A percentile compares a stretch with the other conserved stretches of the same genome.
phyloP scores from a whole-genome alignment of 2,797 vertebrate species.

The Nyctibius grandis region DNA sequence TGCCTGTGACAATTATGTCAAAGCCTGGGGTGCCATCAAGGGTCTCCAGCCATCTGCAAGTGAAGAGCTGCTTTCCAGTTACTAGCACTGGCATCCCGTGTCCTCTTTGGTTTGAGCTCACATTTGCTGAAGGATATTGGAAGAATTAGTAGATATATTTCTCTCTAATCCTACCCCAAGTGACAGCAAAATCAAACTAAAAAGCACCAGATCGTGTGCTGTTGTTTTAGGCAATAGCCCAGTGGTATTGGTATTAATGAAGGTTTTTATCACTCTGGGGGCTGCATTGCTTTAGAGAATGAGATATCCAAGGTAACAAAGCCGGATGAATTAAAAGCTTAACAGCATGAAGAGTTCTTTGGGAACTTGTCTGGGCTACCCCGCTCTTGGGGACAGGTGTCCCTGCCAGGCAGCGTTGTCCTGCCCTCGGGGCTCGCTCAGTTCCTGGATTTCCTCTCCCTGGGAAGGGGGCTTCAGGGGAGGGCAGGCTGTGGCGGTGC shows the following conservation, averaged over 20 bases:
- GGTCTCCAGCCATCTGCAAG: slow-evolving; percentile 39
- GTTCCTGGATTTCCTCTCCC: not conserved
- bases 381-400: not conserved
- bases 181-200: slow-evolving; percentile 12
- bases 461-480: not conserved
- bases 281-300: slow-evolving; percentile 1
- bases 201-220: not conserved
- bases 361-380: not conserved
- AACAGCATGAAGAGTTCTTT: slow-evolving; percentile 64
- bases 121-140: slow-evolving; percentile 49
- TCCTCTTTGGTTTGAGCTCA: not conserved
- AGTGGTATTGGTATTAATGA: not conserved
- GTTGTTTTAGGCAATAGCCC: slow-evolving; percentile 56
- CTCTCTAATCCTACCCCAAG: slow-evolving; percentile 40
- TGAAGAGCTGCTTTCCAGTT: not conserved
- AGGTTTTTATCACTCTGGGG: not conserved
- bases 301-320: slow-evolving; percentile 72
- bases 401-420: not conserved
- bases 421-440: rapidly evolving
- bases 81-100: not conserved
- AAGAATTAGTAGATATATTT: slow-evolving; percentile 27
- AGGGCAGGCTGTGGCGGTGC: not conserved
- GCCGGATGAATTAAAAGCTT: slow-evolving; percentile 74
- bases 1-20: not conserved
- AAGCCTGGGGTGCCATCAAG: slow-evolving; percentile 14